phyloP scores from a whole-genome alignment of 2,888 invertebrate genomes.

The Athrips mouffetella region DNA sequence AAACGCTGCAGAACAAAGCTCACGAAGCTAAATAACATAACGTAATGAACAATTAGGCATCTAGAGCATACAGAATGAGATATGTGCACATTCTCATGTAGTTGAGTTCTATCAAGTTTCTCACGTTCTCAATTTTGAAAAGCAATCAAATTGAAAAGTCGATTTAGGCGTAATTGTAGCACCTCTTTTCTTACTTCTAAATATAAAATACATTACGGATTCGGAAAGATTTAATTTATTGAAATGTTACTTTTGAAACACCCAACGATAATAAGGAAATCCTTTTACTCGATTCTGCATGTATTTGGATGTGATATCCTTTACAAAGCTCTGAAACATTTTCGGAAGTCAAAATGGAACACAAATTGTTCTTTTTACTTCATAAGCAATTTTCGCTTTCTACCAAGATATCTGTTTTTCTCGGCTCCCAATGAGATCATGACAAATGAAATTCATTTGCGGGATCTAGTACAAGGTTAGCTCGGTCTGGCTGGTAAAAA shows the following conservation, averaged over 20 bases:
- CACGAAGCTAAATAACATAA: not conserved
- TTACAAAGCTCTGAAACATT: not conserved
- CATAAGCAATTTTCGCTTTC: not conserved
- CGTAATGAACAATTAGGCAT: not conserved
- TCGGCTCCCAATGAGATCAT: not conserved
- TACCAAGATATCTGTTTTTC: not conserved
- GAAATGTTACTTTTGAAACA: not conserved
- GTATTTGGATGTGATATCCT: not conserved
- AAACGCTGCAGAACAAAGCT: not conserved
- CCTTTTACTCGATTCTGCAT: not conserved
- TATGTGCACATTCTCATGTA: not conserved
- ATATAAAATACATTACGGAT: too few relatives aligned
- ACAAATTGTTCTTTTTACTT: not conserved
- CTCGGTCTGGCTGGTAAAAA: not conserved
- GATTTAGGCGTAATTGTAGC: too few relatives aligned
- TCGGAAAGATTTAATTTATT: not conserved
- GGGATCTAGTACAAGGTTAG: slow-evolving; percentile 5
- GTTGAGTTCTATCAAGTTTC: not conserved
- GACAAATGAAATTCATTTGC: slow-evolving; percentile 5
- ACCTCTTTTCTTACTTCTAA: too few relatives aligned
- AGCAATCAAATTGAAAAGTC: not conserved
- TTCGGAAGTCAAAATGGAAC: not conserved
- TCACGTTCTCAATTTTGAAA: not conserved
- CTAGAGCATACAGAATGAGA: not conserved
- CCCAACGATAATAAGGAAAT: not conserved